These are phyloP conservation scores for Biston betularia DNA, from an alignment of 2,888 invertebrate genomes.

Conservation along the genomic window DNA sequence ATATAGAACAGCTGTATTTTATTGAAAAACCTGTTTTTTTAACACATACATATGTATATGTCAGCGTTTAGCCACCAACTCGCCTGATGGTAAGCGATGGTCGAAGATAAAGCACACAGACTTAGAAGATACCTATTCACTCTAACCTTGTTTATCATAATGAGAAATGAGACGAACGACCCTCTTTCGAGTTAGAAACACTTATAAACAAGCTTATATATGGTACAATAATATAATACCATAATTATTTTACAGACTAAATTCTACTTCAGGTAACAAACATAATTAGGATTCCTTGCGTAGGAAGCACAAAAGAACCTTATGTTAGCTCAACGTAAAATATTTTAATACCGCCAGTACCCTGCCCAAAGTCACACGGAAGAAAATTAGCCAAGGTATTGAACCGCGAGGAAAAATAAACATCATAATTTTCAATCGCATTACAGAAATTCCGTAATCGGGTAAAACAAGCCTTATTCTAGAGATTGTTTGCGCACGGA, in stretches of 20 bases:
- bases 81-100: too few species aligned
- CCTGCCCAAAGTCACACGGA: constrained; percentile 19
- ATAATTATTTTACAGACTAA: not conserved
- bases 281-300: not conserved
- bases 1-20: too few species aligned
- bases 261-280: not conserved
- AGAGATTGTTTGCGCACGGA: constrained; percentile 14
- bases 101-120: too few species aligned
- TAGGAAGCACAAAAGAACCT: constrained; percentile 8
- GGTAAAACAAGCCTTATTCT: constrained; percentile 27
- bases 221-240: too few species aligned
- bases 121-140: too few species aligned
- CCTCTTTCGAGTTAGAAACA: too few species aligned
- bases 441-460: constrained; percentile 26
- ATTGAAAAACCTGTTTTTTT: too few species aligned
- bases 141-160: too few species aligned
- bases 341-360: constrained; percentile 27
- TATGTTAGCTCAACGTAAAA: constrained; percentile 16
- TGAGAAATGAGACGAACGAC: too few species aligned
- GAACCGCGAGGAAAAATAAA: constrained; percentile 29
- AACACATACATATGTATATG: too few species aligned
- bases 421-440: constrained; percentile 34
- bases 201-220: too few species aligned
- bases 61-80: too few species aligned
- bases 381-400: constrained; percentile 31